phyloP scores from a whole-genome alignment of 2,113 vertebrate genomes.

The Paradoxurus hermaphroditus region DNA sequence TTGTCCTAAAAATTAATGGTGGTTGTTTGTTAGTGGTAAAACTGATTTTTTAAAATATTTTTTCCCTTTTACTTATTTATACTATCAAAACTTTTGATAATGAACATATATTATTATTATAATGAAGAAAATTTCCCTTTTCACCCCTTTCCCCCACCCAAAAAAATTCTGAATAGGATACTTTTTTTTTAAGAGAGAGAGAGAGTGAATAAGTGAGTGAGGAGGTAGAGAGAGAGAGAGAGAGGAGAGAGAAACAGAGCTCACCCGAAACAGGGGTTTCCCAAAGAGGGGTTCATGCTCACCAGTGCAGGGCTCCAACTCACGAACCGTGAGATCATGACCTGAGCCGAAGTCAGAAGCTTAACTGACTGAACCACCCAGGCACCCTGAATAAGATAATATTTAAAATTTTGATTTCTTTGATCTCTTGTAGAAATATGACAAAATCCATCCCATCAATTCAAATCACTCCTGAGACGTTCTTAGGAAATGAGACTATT shows the following conservation, averaged over 20 bases:
- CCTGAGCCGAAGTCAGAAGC: no score
- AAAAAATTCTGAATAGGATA: background rate
- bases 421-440: background rate
- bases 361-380: no score
- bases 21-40: background rate
- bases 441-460: background rate
- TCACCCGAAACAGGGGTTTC: no score
- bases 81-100: background rate
- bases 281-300: no score
- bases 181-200: no score
- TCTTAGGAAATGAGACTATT: background rate
- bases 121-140: background rate
- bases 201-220: no score
- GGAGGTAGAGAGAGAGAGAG: no score
- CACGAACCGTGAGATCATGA: no score
- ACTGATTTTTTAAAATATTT: background rate
- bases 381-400: background rate
- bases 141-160: no score
- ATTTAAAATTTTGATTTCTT: background rate
- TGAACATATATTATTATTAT: background rate
- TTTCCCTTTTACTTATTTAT: conserved; percentile 2
- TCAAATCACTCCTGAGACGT: background rate
- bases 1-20: background rate
- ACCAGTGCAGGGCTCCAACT: no score
- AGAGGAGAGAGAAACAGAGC: no score